These are phyloP conservation scores for Clupea harengus DNA, from an alignment of 2,113 vertebrate species.

Conservation along the genomic window DNA sequence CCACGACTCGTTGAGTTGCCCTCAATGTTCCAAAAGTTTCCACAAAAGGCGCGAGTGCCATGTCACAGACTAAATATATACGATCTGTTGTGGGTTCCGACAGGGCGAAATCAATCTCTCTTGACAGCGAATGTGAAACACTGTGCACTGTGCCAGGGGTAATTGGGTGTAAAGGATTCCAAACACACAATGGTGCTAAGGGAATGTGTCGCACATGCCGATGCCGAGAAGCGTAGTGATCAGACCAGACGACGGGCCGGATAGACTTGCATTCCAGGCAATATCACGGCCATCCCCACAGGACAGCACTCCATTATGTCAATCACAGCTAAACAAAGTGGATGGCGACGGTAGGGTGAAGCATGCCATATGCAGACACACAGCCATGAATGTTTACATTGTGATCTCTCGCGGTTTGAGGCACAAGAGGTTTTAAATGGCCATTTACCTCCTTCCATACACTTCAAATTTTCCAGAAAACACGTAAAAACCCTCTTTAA, in stretches of 20 bases:
- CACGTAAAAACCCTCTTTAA: not conserved
- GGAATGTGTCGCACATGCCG: not conserved
- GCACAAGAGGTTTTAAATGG: not conserved
- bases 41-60: not conserved
- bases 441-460: not conserved
- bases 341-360: not conserved
- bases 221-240: not conserved
- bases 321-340: constrained; percentile 32
- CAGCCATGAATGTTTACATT: not conserved
- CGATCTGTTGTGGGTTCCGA: not conserved
- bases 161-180: constrained; percentile 18
- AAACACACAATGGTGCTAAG: not conserved
- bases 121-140: not conserved
- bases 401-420: not conserved
- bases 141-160: not conserved
- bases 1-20: not conserved
- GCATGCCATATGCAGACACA: constrained; percentile 7
- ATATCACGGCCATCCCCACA: not conserved
- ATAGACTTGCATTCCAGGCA: constrained; percentile 1
- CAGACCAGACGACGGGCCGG: not conserved
- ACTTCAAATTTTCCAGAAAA: not conserved
- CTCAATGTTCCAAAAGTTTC: not conserved
- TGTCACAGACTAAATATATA: not conserved
- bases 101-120: not conserved
- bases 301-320: constrained; percentile 29